Conservation (phyloP, 30 jellyfish, hydroid and myxozoan genomes). For the Hydractinia symbiolongicarpus region DNA sequence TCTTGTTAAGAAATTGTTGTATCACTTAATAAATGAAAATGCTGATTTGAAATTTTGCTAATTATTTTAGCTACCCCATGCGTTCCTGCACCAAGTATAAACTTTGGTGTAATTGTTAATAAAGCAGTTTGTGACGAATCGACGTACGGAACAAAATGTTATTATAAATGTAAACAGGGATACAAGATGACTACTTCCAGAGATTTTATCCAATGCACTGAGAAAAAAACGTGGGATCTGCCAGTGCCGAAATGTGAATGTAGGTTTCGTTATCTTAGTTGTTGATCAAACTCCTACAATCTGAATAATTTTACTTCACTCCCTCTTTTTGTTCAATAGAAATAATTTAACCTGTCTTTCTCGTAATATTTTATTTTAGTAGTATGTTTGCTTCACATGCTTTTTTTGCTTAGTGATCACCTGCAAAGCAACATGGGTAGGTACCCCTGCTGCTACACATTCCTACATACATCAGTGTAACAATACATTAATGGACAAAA, state of each 20-base stretch:
- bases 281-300: background rate
- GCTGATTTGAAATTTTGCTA: too few species aligned
- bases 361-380: background rate
- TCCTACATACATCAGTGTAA: conserved; percentile 9
- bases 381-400: too few species aligned
- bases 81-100: conserved; percentile 33
- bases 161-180: conserved; percentile 52
- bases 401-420: background rate
- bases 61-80: conserved; percentile 45
- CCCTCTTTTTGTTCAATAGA: background rate
- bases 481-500: conserved; percentile 16
- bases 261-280: conserved; percentile 31
- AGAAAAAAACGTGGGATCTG: conserved; percentile 41
- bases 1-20: too few species aligned
- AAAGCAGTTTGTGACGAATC: conserved; percentile 44
- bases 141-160: conserved; percentile 64
- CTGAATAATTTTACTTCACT: background rate
- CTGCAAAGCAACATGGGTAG: conserved; percentile 22
- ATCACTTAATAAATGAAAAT: too few species aligned
- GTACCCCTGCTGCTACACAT: background rate
- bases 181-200: conserved; percentile 41
- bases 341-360: background rate
- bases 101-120: conserved; percentile 46
- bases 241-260: conserved; percentile 58
- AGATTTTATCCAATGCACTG: conserved; percentile 25